Percentiles rank a stretch among this genome's conserved stretches.
Conservation (phyloP, 2,888 invertebrate genomes). For the Meiosimyza platycephala region DNA sequence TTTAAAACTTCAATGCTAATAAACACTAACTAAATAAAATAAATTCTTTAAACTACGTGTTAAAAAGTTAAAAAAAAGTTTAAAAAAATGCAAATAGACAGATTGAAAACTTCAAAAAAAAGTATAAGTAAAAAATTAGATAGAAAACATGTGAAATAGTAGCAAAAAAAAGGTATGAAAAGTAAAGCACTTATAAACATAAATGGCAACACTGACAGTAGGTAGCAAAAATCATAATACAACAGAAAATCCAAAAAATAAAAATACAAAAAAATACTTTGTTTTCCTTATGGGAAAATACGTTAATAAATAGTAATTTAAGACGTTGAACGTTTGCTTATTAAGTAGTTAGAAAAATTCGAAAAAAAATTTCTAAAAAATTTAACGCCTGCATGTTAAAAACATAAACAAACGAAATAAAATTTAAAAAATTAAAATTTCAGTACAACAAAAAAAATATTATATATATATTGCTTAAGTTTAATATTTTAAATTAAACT, state of each 20-base stretch:
- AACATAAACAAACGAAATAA: no score
- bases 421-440: no score
- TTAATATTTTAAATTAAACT: no score
- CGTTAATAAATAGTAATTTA: conserved; percentile 3
- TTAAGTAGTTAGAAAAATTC: no score
- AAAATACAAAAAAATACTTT: conserved; percentile 30
- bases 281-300: conserved; percentile 20
- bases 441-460: no score
- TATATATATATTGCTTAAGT: no score
- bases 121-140: conserved; percentile 19
- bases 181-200: conserved; percentile 28
- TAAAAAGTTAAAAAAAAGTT: conserved; percentile 21
- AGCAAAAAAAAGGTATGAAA: conserved; percentile 21
- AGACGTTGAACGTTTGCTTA: no score
- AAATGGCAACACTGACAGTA: conserved; percentile 29
- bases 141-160: conserved; percentile 31
- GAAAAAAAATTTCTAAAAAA: no score
- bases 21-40: background rate
- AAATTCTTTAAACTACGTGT: background rate
- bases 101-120: conserved; percentile 31
- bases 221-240: conserved; percentile 29
- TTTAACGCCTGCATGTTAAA: no score
- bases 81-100: conserved; percentile 16
- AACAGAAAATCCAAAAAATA: conserved; percentile 17
- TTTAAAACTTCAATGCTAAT: background rate